These are phyloP conservation scores for Eristalis pertinax DNA, from an alignment of 2,888 invertebrate genomes.

Conservation along the genomic window DNA sequence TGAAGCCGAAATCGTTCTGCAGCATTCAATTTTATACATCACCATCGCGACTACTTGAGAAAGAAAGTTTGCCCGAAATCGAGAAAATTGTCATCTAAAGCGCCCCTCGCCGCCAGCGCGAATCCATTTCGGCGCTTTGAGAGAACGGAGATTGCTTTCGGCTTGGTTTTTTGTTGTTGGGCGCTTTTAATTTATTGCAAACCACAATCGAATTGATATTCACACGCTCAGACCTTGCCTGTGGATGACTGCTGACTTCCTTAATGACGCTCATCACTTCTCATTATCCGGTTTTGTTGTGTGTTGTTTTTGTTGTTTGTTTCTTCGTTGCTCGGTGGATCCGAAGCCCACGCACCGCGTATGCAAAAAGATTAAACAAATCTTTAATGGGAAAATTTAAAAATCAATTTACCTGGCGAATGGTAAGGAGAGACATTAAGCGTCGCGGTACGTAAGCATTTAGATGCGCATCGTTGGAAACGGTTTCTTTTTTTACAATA, in stretches of 20 bases:
- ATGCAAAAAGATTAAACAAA: slow-evolving; percentile 4
- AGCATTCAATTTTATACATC: neutral
- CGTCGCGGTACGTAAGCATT: neutral
- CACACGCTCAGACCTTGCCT: slow-evolving; percentile 9
- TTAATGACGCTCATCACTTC: slow-evolving; percentile 20
- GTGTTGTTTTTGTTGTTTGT: neutral
- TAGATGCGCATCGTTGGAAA: neutral
- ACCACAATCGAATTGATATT: neutral
- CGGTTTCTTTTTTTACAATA: neutral
- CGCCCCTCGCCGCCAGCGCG: neutral
- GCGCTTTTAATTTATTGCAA: slow-evolving; percentile 7
- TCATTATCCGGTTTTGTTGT: slow-evolving; percentile 24
- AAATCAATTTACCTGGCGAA: neutral
- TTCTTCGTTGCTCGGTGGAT: neutral
- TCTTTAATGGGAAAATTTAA: slow-evolving; percentile 13
- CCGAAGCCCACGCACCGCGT: slow-evolving; percentile 12
- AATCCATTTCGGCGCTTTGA: neutral
- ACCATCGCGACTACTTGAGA: neutral
- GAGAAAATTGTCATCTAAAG: neutral
- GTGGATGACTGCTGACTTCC: neutral
- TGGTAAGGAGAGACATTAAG: neutral
- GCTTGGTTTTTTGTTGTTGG: neutral
- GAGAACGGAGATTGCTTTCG: neutral
- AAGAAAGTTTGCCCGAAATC: neutral
- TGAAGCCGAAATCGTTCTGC: neutral